phyloP scores from a whole-genome alignment of 2,113 vertebrate genomes.

The Pluvianellus socialis region DNA sequence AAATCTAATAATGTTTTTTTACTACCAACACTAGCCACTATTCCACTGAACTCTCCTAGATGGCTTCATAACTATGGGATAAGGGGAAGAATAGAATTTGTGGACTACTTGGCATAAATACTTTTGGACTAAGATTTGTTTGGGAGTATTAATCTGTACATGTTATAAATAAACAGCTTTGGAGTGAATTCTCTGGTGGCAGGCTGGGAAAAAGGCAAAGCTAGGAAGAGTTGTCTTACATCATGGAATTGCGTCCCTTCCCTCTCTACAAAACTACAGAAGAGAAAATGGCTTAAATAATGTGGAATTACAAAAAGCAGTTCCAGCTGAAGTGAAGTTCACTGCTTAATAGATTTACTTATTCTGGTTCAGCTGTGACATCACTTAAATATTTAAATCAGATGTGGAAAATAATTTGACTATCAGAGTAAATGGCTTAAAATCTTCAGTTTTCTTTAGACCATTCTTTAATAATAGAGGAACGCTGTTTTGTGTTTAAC shows the following conservation, averaged over 20 bases:
- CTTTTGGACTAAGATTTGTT: not conserved
- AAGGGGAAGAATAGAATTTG: not conserved
- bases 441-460: not conserved
- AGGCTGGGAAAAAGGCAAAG: not conserved
- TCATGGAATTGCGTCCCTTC: not conserved
- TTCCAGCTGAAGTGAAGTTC: not conserved
- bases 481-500: not conserved
- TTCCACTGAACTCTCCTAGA: not conserved
- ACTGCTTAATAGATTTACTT: not conserved
- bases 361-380: not conserved
- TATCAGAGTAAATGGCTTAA: not conserved
- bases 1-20: not conserved
- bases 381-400: not conserved
- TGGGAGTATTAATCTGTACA: not conserved
- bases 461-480: not conserved
- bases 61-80: not conserved
- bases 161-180: not conserved
- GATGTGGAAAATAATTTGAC: not conserved
- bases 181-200: not conserved
- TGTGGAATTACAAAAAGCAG: not conserved
- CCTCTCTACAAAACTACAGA: not conserved
- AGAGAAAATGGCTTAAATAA: not conserved
- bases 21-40: not conserved
- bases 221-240: not conserved
- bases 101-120: not conserved